phyloP scores from a whole-genome alignment of 2,888 invertebrate genomes.

The Chouioia cunea region DNA sequence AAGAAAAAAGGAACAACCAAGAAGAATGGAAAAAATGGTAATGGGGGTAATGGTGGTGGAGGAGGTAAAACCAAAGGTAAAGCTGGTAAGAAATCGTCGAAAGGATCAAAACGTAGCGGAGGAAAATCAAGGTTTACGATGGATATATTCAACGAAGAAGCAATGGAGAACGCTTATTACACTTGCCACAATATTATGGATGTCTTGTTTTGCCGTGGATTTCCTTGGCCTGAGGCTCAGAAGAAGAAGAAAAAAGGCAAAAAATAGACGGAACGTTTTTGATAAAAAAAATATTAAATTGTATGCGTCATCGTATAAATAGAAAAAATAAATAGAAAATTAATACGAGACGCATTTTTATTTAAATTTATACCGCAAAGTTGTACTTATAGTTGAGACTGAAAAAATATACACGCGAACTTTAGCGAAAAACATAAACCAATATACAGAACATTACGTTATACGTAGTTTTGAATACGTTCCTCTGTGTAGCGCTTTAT shows the following conservation, averaged over 20 bases:
- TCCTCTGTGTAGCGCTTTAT: too few species aligned
- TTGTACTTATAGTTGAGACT: too few species aligned
- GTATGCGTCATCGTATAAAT: not conserved
- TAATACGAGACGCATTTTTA: too few species aligned
- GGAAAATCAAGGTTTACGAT: conserved; percentile 77
- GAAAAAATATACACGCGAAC: too few species aligned
- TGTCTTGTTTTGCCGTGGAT: conserved; percentile 86
- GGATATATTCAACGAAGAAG: conserved; percentile 89
- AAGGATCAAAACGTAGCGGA: conserved; percentile 61
- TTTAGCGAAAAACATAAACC: too few species aligned
- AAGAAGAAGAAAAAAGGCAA: conserved; percentile 90
- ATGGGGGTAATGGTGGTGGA: conserved; percentile 62
- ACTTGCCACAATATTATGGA: conserved; percentile 95
- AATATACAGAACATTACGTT: too few species aligned
- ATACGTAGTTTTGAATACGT: too few species aligned
- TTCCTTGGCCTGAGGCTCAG: conserved; percentile 88
- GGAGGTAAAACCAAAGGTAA: conserved; percentile 71
- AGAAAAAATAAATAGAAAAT: too few species aligned
- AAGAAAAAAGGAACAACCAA: conserved; percentile 44
- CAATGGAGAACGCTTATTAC: conserved; percentile 95
- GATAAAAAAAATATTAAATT: not conserved
- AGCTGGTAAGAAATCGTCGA: conserved; percentile 69
- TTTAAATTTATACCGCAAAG: too few species aligned
- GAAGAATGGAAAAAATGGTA: conserved; percentile 61
- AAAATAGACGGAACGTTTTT: conserved; percentile 63